Conservation (phyloP, 2,888 invertebrate species). For the Phasia obesa region DNA sequence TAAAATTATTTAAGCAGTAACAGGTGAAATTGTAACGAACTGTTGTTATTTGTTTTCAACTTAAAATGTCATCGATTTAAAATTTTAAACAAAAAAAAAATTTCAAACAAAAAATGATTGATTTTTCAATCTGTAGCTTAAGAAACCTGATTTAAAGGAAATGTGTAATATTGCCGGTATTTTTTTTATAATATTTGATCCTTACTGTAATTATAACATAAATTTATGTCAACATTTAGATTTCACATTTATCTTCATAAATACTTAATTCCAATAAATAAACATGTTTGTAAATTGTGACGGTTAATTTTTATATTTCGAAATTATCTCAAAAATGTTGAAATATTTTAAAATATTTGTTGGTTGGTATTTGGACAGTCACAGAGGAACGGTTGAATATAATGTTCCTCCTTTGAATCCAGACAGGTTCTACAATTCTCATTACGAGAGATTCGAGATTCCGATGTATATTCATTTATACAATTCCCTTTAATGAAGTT, state of each 20-base stretch:
- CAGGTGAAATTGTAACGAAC: neutral
- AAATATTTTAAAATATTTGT: no score
- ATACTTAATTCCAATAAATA: neutral
- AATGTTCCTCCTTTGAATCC: no score
- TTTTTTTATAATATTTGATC: neutral
- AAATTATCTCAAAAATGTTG: neutral
- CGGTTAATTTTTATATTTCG: conserved; percentile 47
- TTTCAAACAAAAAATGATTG: neutral
- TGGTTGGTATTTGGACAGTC: neutral
- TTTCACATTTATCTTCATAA: neutral
- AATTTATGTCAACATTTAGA: conserved; percentile 3
- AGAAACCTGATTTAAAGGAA: neutral
- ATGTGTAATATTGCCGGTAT: neutral
- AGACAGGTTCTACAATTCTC: no score
- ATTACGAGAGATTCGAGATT: no score
- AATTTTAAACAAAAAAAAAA: neutral
- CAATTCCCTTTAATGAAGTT: no score
- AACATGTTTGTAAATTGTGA: conserved; percentile 1
- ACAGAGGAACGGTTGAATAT: no score
- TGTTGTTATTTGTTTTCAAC: neutral
- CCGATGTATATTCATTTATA: no score
- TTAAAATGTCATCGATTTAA: neutral
- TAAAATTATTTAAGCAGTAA: conserved; percentile 25
- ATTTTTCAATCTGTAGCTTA: neutral
- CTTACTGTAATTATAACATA: neutral